A percentile compares a stretch with the other conserved stretches of the same genome.
Conservation (phyloP, 2,113 vertebrate species). For the Clarias magur region DNA sequence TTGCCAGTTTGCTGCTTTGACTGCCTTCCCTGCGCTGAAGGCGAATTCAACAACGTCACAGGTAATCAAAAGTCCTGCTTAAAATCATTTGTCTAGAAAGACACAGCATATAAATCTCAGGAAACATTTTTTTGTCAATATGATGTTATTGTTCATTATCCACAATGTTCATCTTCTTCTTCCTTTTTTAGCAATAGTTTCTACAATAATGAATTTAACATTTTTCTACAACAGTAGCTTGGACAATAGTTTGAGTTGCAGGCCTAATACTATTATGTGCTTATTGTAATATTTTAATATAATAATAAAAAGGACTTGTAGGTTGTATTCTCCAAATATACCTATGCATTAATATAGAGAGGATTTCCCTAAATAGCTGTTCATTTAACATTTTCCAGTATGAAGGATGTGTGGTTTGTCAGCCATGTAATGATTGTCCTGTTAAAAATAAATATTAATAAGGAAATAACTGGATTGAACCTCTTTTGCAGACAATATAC, state of each 20-base stretch:
- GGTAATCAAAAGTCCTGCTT: conserved; percentile 38
- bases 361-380: background rate
- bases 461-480: background rate
- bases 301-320: background rate
- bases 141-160: too few species aligned
- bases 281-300: background rate
- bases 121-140: too few species aligned
- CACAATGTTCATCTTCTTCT: background rate
- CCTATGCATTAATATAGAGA: background rate
- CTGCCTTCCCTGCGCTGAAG: conserved; percentile 74
- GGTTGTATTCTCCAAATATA: background rate
- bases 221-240: background rate
- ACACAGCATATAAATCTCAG: too few species aligned
- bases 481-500: background rate
- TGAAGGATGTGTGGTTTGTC: background rate
- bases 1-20: conserved; percentile 77
- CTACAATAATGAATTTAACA: background rate
- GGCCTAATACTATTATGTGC: background rate
- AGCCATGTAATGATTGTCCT: background rate
- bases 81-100: background rate
- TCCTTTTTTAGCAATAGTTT: background rate
- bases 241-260: background rate
- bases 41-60: conserved; percentile 72
- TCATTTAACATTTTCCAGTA: background rate
- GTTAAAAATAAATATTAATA: background rate